Base-by-base conservation (phyloP, 2,797 vertebrate genomes). In the Hafferia zeledoni region DNA sequence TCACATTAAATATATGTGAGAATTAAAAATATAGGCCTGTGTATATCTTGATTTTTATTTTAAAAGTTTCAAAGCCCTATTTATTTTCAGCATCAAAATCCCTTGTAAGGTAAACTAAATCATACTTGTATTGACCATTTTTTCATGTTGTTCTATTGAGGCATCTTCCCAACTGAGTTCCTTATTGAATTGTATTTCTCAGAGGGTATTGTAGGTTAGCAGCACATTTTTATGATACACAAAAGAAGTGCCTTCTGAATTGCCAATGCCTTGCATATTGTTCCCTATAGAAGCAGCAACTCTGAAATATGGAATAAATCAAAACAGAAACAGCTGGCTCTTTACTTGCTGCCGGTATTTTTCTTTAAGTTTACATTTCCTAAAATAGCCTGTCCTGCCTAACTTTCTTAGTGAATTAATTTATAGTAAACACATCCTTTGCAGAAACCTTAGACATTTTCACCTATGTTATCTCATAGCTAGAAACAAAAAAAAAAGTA, bases 141-240 rank as follows among this genome's bases (percentile, higher is more conserved):
- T 98, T 98, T 97, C 97, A 97, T 97, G 97, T 98, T 52, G 11
- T 96, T 97, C 98, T 98, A 94, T 97, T 96, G 98, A 98, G 98
- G 98, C 97, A 97, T 97, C 98, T 98, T 98, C 98, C 98, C 98
- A 98, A 97, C 98, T 98, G 98, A 98, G 97, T 98, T 98, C 97
- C 98, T 98, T 98, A 98, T 98, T 98, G 98, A 98, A 98, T 97
- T 98, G 98, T 98, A 98, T 98, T 98, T 98, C 98, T 98, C 97
- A 98, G 98, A 98, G 98, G 97, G 98, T 98, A 98, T 98, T 98
- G 98, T 98, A 98, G 97, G 98, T 98, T 98, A 98, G 98, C 97
- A 98, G 97, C 98, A 98, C 98, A 98, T 98, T 98, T 98, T 98
- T 98, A 98, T 98, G 96, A 96, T 97, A 96, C 98, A 98, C 98